Evolutionary conservation across 1,140 invertebrate species (phyloP).

Genomic region (Coenobita brevimanus): DNA sequence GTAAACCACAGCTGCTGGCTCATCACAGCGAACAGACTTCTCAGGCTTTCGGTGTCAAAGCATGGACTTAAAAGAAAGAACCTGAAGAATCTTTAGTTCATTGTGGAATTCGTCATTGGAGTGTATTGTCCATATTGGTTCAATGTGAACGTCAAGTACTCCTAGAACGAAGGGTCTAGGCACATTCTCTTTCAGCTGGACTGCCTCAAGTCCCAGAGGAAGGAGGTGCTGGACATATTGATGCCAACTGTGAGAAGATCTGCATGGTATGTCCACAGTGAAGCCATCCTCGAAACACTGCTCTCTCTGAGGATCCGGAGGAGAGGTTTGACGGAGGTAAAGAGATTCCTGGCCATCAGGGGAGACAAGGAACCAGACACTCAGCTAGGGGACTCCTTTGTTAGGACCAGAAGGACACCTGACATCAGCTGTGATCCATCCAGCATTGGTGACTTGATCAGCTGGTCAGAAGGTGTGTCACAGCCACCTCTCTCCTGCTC

Average conservation of each 20-base stretch:
- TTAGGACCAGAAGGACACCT: conserved; percentile 4
- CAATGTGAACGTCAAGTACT: conserved; percentile 36
- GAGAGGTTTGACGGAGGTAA: conserved; percentile 14
- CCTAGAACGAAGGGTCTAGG: conserved; percentile 31
- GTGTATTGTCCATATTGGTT: conserved; percentile 41
- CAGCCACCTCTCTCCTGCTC: not conserved
- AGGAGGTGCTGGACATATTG: conserved; percentile 20
- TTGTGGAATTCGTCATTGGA: conserved; percentile 37
- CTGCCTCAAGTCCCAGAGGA: conserved; percentile 41
- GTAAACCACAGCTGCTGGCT: conserved; percentile 34
- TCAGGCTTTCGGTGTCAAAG: conserved; percentile 39
- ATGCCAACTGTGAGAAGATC: conserved; percentile 36
- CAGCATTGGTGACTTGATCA: not conserved
- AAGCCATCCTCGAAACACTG: conserved; percentile 45
- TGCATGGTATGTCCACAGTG: conserved; percentile 42
- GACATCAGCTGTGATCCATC: not conserved
- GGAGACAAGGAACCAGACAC: not conserved
- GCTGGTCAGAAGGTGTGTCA: not conserved
- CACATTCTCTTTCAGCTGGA: conserved; percentile 47
- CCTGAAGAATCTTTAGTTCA: conserved; percentile 21
- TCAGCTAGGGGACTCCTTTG: not conserved
- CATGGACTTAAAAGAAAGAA: conserved; percentile 40
- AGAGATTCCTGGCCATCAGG: conserved; percentile 25
- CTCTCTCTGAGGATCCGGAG: conserved; percentile 6
- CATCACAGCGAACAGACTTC: conserved; percentile 35